Conservation (phyloP, 2,888 invertebrate species). For the Branchinecta sandiegonensis region DNA sequence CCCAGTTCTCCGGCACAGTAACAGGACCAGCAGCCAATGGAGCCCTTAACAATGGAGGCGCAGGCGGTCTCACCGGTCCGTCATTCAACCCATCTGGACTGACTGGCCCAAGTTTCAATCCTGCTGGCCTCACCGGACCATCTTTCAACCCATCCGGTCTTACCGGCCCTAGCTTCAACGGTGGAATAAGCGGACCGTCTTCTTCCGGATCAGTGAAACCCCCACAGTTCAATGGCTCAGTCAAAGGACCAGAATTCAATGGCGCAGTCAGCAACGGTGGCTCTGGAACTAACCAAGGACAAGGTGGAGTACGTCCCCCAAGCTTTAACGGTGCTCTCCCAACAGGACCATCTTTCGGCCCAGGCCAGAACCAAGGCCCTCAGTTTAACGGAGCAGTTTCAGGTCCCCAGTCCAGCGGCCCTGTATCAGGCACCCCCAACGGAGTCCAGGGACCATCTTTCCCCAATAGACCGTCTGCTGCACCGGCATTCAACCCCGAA, state of each 20-base stretch:
- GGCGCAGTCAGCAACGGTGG: background rate
- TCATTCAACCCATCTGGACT: background rate
- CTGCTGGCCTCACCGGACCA: background rate
- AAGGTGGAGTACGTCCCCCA: background rate
- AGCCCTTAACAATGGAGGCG: background rate
- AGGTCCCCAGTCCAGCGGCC: background rate
- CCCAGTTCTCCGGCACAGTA: background rate
- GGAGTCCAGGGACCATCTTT: background rate
- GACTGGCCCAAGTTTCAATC: background rate
- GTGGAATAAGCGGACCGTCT: background rate
- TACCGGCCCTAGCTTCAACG: background rate
- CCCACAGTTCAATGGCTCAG: background rate
- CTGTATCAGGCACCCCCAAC: background rate
- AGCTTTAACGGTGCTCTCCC: background rate
- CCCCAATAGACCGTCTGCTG: background rate
- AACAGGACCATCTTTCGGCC: background rate
- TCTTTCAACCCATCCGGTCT: background rate
- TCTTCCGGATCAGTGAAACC: background rate
- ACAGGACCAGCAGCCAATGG: slow-evolving; percentile 1
- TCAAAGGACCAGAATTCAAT: slow-evolving; percentile 9
- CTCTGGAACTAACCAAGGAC: background rate
- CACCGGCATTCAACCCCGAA: background rate
- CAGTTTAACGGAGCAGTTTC: slow-evolving; percentile 3
- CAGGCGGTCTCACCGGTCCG: background rate
- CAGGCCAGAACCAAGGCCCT: background rate